Conservation (phyloP, 1,140 invertebrate genomes). For the Anthonomus grandis region DNA sequence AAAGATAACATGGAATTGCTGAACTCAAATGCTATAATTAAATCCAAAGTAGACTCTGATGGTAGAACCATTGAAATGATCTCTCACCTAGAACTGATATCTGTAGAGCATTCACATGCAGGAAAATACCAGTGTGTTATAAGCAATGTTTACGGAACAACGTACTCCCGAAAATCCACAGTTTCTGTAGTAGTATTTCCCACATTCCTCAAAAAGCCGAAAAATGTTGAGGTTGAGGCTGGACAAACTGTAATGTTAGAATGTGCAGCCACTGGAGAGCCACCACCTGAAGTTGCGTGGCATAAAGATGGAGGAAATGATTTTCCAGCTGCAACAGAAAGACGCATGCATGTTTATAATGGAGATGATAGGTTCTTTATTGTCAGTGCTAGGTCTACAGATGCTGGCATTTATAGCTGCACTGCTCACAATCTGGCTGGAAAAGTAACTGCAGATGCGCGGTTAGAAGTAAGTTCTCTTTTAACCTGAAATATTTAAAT, state of each 20-base stretch:
- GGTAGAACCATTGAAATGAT: slow-evolving; percentile 54
- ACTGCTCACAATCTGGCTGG: slow-evolving; percentile 89
- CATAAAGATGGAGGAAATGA: slow-evolving; percentile 93
- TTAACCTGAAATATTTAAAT: not conserved
- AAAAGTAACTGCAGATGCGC: slow-evolving; percentile 77
- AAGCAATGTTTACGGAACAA: slow-evolving; percentile 83
- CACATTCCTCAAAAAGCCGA: slow-evolving; percentile 79
- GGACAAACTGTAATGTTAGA: slow-evolving; percentile 84
- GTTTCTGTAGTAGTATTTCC: slow-evolving; percentile 87
- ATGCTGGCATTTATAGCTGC: slow-evolving; percentile 92
- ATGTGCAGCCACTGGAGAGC: slow-evolving; percentile 87
- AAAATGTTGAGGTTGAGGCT: slow-evolving; percentile 78
- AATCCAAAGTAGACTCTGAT: slow-evolving; percentile 36
- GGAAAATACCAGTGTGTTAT: slow-evolving; percentile 93
- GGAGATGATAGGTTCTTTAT: slow-evolving; percentile 92
- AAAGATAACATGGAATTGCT: slow-evolving; percentile 78
- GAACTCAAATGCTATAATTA: slow-evolving; percentile 36
- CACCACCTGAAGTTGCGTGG: slow-evolving; percentile 81
- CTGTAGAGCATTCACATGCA: slow-evolving; percentile 71
- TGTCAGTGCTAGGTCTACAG: slow-evolving; percentile 78
- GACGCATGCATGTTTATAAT: slow-evolving; percentile 88
- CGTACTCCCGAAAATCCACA: slow-evolving; percentile 82
- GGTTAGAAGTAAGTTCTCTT: slow-evolving; percentile 10
- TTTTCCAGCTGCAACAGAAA: slow-evolving; percentile 91
- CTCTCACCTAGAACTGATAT: slow-evolving; percentile 67